Evolutionary conservation across 2,888 invertebrate species (phyloP).

Genomic region (Diaperis boleti): DNA sequence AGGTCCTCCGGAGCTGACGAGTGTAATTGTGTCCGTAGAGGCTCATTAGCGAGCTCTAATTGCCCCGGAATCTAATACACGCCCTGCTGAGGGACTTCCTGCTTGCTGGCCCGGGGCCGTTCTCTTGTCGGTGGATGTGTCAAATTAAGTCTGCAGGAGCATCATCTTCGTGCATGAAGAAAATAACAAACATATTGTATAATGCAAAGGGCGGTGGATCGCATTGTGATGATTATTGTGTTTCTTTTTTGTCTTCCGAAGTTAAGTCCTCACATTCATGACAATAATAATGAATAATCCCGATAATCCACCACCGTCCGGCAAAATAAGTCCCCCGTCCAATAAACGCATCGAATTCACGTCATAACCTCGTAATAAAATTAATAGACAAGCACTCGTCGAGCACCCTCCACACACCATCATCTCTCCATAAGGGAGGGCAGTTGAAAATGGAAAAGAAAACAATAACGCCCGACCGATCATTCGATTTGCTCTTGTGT

Average conservation of each 20-base stretch:
- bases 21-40: constrained; percentile 64
- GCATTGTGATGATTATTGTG: background rate
- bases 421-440: constrained; percentile 18
- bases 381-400: constrained; percentile 12
- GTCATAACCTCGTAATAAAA: constrained; percentile 29
- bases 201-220: no score
- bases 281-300: no score
- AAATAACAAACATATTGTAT: no score
- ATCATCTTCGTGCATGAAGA: background rate
- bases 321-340: no score
- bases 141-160: constrained; percentile 21
- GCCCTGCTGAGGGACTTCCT: constrained; percentile 48
- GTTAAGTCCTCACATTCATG: no score
- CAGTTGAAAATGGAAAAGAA: constrained; percentile 22
- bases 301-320: no score
- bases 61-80: constrained; percentile 64
- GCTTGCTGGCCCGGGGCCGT: constrained; percentile 19
- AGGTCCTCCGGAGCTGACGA: constrained; percentile 56
- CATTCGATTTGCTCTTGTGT: constrained; percentile 29
- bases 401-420: constrained; percentile 10
- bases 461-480: constrained; percentile 28
- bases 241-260: no score
- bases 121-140: constrained; percentile 24
- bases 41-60: constrained; percentile 64
- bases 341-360: constrained; percentile 2